Evolutionary conservation across 2,888 invertebrate genomes (phyloP).

Genomic region (Tetropium fuscum): DNA sequence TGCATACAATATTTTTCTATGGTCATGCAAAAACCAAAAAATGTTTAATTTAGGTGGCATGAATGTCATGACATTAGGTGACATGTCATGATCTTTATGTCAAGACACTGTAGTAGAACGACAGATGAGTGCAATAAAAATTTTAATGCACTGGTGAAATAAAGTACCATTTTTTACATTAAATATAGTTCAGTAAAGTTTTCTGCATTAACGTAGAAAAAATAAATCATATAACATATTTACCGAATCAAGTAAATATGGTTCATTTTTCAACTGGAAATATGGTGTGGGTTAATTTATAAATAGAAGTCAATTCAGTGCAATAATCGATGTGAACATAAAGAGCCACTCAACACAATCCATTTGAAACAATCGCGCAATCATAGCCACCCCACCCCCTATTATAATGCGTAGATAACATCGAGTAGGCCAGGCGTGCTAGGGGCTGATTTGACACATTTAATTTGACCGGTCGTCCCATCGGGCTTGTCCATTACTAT

Average conservation of each 20-base stretch:
- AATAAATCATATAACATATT: background rate
- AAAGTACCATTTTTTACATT: too few species aligned
- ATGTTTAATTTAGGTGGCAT: too few species aligned
- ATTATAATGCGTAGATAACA: conserved; percentile 57
- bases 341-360: conserved; percentile 56
- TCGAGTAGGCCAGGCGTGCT: conserved; percentile 55
- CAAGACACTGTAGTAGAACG: too few species aligned
- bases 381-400: conserved; percentile 56
- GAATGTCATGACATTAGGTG: too few species aligned
- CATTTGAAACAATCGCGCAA: conserved; percentile 62
- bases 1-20: too few species aligned
- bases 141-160: too few species aligned
- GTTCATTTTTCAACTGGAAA: conserved; percentile 4
- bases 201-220: background rate
- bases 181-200: too few species aligned
- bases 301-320: conserved; percentile 42
- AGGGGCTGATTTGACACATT: conserved; percentile 61
- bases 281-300: conserved; percentile 34
- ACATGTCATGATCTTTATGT: too few species aligned
- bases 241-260: conserved; percentile 10
- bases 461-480: conserved; percentile 59
- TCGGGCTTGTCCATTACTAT: conserved; percentile 52
- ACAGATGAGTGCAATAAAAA: too few species aligned
- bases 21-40: too few species aligned
- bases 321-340: conserved; percentile 52